These are phyloP conservation scores for Lathamus discolor DNA, from an alignment of 2,113 vertebrate genomes.

Conservation along the genomic window DNA sequence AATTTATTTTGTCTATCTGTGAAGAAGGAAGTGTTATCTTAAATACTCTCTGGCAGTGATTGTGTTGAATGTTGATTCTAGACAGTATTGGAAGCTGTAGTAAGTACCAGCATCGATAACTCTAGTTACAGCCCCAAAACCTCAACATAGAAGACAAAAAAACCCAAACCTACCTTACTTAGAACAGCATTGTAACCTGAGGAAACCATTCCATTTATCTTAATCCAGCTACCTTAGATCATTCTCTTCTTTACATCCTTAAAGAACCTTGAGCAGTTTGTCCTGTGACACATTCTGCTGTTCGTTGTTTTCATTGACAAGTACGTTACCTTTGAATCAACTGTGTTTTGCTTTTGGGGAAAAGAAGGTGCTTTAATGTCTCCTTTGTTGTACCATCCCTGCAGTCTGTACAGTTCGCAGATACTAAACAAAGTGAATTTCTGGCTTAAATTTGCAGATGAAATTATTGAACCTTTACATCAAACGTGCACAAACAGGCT, in stretches of 20 bases:
- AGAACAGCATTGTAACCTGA: background rate
- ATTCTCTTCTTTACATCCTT: background rate
- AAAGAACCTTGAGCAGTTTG: background rate
- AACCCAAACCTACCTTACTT: background rate
- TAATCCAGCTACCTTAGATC: background rate
- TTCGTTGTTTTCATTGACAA: background rate
- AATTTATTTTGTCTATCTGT: background rate
- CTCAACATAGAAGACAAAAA: background rate
- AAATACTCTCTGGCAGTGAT: background rate
- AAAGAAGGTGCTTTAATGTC: background rate
- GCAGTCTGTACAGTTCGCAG: background rate
- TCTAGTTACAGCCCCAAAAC: background rate
- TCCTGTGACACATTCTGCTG: background rate
- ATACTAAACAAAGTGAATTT: conserved; percentile 21
- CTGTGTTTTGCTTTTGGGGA: background rate
- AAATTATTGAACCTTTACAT: conserved; percentile 98
- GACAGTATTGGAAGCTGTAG: background rate
- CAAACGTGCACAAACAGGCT: conserved; percentile 94
- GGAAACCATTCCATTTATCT: background rate
- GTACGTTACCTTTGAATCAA: background rate
- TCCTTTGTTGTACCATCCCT: background rate
- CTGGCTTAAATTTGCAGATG: conserved; percentile 80
- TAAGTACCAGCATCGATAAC: background rate
- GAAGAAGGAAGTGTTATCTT: background rate
- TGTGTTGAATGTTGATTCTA: background rate